These are phyloP conservation scores for Ditylenchus weischeri DNA, from an alignment of 2,888 invertebrate species.

Conservation along the genomic window DNA sequence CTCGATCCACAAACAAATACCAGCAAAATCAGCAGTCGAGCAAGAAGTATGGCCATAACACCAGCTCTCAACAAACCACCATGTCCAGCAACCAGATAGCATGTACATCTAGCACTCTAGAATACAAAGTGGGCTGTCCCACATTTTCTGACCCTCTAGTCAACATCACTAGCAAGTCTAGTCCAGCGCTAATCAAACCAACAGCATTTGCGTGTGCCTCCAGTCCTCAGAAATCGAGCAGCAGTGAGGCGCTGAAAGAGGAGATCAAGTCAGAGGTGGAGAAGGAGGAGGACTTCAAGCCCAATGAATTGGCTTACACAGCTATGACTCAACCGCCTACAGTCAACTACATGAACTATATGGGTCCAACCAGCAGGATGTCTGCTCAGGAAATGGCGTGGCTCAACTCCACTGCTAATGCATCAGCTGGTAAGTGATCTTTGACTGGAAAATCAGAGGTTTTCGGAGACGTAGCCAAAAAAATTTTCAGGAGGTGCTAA, in stretches of 20 bases:
- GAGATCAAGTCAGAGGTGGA: conserved; percentile 12
- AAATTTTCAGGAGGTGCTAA: too few relatives aligned
- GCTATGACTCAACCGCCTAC: neutral
- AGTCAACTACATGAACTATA: neutral
- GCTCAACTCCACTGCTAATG: conserved; percentile 3
- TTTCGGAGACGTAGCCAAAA: too few relatives aligned
- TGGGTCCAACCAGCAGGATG: neutral
- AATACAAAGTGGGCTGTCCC: neutral
- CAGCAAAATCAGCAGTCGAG: too few relatives aligned
- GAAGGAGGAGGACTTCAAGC: conserved; percentile 9
- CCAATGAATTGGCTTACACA: neutral
- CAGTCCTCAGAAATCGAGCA: neutral
- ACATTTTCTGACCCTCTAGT: conserved; percentile 1
- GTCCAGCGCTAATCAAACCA: neutral
- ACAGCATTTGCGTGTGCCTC: neutral
- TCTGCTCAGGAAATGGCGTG: conserved; percentile 1
- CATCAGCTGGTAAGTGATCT: neutral
- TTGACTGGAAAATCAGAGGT: too few relatives aligned
- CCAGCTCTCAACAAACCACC: neutral
- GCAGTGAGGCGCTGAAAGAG: neutral
- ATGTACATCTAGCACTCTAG: neutral
- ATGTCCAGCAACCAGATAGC: neutral
- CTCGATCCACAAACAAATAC: neutral
- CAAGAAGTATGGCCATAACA: neutral
- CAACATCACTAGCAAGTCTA: neutral